Evolutionary conservation across 2,888 invertebrate species (phyloP).

Genomic region (Tiliacea aurago): DNA sequence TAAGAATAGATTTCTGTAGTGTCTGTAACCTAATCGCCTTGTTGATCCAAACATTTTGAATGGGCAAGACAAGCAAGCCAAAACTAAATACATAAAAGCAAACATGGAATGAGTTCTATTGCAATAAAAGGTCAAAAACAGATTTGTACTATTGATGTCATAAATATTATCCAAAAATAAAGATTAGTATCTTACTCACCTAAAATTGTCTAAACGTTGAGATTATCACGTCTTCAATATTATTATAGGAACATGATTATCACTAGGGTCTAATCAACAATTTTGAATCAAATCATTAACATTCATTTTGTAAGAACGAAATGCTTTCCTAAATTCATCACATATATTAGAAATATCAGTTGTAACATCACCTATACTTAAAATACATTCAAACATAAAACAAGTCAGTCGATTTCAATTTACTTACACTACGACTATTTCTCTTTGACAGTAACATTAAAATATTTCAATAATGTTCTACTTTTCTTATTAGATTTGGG

Average conservation of each 20-base stretch:
- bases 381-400: constrained; percentile 32
- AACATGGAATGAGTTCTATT: constrained; percentile 19
- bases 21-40: background rate
- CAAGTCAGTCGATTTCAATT: constrained; percentile 65
- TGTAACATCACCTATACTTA: constrained; percentile 40
- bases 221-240: constrained; percentile 12
- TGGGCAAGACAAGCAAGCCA: background rate
- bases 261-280: constrained; percentile 14
- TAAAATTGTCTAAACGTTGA: constrained; percentile 6
- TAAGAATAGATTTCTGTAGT: constrained; percentile 17
- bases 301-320: constrained; percentile 13
- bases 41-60: background rate
- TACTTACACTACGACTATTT: constrained; percentile 61
- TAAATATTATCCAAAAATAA: constrained; percentile 29
- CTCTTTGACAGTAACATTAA: constrained; percentile 75
- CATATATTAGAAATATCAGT: constrained; percentile 5
- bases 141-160: constrained; percentile 15
- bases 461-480: constrained; percentile 82
- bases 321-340: constrained; percentile 15
- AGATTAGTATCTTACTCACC: background rate
- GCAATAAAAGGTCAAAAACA: constrained; percentile 23
- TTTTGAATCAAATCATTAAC: background rate
- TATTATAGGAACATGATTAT: constrained; percentile 38
- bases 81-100: constrained; percentile 8
- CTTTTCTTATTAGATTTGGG: constrained; percentile 73